A percentile compares a stretch with the other conserved stretches of the same genome.
These are phyloP conservation scores for Lucifuga dentata DNA, from an alignment of 2,113 vertebrate genomes.

Conservation along the genomic window DNA sequence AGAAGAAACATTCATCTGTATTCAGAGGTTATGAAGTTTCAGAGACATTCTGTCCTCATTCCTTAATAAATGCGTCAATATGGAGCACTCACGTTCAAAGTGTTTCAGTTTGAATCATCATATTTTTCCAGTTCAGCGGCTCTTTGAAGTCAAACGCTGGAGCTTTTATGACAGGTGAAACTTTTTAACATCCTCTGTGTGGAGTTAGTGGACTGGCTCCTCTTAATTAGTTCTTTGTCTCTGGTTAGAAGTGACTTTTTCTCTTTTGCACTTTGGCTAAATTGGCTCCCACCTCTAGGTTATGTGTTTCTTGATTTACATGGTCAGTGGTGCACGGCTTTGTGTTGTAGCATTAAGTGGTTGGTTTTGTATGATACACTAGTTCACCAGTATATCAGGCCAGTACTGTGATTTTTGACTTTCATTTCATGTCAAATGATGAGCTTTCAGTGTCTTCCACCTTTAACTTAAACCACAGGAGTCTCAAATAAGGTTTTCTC, in stretches of 20 bases:
- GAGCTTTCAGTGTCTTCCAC: too few species aligned
- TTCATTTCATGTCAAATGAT: not conserved
- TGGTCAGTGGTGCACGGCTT: constrained; percentile 32
- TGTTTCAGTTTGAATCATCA: constrained; percentile 30
- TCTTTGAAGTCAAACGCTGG: constrained; percentile 40
- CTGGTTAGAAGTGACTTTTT: constrained; percentile 58
- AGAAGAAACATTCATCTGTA: constrained; percentile 33
- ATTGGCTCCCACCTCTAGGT: constrained; percentile 22
- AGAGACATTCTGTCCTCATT: too few species aligned
- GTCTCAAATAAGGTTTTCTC: too few species aligned
- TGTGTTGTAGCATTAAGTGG: not conserved
- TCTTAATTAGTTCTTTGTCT: constrained; percentile 74
- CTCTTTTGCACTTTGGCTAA: constrained; percentile 31
- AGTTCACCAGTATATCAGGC: too few species aligned
- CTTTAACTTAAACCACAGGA: too few species aligned
- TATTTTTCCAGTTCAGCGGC: constrained; percentile 45
- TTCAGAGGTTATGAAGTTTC: constrained; percentile 46
- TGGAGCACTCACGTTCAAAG: not conserved
- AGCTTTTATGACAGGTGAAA: constrained; percentile 56
- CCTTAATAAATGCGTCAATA: too few species aligned
- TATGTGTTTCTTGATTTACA: constrained; percentile 35
- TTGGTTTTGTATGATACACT: not conserved
- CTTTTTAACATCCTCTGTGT: constrained; percentile 58
- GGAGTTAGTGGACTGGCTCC: constrained; percentile 56
- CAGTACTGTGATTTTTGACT: not conserved